Evolutionary conservation across 1,140 invertebrate species (phyloP).

Genomic region (Brachionus manjavacas): DNA sequence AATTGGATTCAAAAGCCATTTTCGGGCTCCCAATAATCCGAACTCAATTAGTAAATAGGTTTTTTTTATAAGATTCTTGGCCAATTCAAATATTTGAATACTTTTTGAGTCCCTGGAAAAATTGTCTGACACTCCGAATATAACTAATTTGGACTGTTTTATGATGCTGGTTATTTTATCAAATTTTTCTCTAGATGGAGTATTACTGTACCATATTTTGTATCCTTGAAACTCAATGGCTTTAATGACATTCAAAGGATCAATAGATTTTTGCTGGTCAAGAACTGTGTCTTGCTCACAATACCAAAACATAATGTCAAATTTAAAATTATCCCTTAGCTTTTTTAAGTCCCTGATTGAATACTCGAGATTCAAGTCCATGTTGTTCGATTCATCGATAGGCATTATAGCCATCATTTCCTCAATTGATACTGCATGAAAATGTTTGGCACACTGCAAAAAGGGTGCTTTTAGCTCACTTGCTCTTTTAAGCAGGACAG

Average conservation of each 20-base stretch:
- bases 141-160: not conserved
- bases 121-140: not conserved
- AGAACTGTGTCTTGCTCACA: conserved; percentile 37
- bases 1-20: not conserved
- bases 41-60: conserved; percentile 12
- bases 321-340: conserved; percentile 47
- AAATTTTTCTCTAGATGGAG: not conserved
- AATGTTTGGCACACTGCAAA: conserved; percentile 54
- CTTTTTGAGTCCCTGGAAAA: not conserved
- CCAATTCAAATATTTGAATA: conserved; percentile 8
- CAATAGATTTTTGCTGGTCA: not conserved
- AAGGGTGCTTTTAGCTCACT: conserved; percentile 52
- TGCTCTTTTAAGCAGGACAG: conserved; percentile 49
- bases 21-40: not conserved
- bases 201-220: not conserved
- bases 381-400: conserved; percentile 47
- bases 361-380: conserved; percentile 52
- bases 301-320: conserved; percentile 50
- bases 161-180: not conserved
- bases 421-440: conserved; percentile 53
- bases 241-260: conserved; percentile 46
- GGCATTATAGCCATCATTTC: conserved; percentile 52
- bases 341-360: conserved; percentile 49
- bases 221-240: conserved; percentile 45
- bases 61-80: not conserved